A percentile compares a stretch with the other conserved stretches of the same genome.
Conservation (phyloP, 2,113 vertebrate genomes). For the Baryphthengus martii region DNA sequence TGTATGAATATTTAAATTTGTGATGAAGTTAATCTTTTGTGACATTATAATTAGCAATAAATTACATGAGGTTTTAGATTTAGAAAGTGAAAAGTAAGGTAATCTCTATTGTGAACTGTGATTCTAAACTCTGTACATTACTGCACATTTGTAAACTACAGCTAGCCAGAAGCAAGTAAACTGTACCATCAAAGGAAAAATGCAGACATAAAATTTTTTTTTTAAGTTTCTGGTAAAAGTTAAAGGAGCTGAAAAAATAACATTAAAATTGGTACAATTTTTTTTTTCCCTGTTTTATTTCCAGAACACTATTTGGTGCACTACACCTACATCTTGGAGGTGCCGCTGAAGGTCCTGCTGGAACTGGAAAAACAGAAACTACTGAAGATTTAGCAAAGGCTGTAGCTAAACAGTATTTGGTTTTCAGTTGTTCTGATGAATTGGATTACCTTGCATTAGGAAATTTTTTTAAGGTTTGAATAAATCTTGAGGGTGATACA, state of each 20-base stretch:
- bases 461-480: conserved; percentile 90
- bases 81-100: background rate
- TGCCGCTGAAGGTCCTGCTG: conserved; percentile 89
- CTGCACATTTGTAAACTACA: background rate
- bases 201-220: background rate
- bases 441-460: conserved; percentile 89
- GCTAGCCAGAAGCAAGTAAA: background rate
- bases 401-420: conserved; percentile 89
- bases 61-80: background rate
- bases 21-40: background rate
- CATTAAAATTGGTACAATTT: background rate
- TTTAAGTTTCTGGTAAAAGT: background rate
- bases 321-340: conserved; percentile 87
- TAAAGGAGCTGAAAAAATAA: background rate
- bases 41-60: background rate
- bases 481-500: background rate
- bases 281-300: background rate
- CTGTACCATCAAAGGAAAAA: background rate
- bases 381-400: conserved; percentile 92
- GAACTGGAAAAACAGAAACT: conserved; percentile 91
- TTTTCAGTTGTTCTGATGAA: conserved; percentile 92
- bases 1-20: background rate
- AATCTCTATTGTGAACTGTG: background rate
- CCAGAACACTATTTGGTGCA: conserved; percentile 88
- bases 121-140: background rate